Evolutionary conservation across 2,888 invertebrate genomes (phyloP).

Genomic region (Lithophane ornitopus): DNA sequence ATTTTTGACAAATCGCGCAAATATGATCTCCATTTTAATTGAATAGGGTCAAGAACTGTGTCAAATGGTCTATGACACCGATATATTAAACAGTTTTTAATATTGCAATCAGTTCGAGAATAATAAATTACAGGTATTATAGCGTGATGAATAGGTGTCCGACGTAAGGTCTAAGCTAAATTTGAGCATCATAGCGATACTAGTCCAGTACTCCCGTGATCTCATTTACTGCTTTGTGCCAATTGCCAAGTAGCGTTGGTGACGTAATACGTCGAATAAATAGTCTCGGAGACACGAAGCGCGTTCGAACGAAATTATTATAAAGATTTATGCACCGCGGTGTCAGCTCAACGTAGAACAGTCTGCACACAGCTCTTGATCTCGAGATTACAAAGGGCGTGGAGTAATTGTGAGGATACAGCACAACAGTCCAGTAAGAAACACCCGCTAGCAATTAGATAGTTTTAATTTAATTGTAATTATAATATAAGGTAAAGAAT

Average conservation of each 20-base stretch:
- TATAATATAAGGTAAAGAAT: slow-evolving; percentile 89
- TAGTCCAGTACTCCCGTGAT: slow-evolving; percentile 64
- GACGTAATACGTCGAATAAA: slow-evolving; percentile 64
- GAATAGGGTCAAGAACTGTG: slow-evolving; percentile 51
- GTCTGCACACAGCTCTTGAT: slow-evolving; percentile 73
- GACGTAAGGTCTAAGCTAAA: slow-evolving; percentile 57
- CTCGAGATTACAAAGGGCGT: slow-evolving; percentile 79
- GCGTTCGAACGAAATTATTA: slow-evolving; percentile 59
- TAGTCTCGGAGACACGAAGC: slow-evolving; percentile 54
- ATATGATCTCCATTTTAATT: slow-evolving; percentile 61
- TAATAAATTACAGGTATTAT: slow-evolving; percentile 32
- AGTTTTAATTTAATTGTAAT: slow-evolving; percentile 90
- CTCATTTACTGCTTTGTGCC: slow-evolving; percentile 66
- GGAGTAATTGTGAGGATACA: slow-evolving; percentile 77
- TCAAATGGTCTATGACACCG: slow-evolving; percentile 45
- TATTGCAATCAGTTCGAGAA: slow-evolving; percentile 43
- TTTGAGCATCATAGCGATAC: slow-evolving; percentile 58
- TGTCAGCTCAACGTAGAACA: slow-evolving; percentile 64
- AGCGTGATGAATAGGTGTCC: slow-evolving; percentile 32
- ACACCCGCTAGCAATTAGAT: slow-evolving; percentile 90
- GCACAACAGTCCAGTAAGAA: slow-evolving; percentile 86
- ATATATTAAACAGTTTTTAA: slow-evolving; percentile 35
- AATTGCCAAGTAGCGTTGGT: slow-evolving; percentile 63
- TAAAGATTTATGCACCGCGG: slow-evolving; percentile 50
- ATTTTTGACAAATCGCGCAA: slow-evolving; percentile 52